Evolutionary conservation across 37 sponge, comb jelly and placozoan genomes (phyloP).

Genomic region (Sycon ciliatum): DNA sequence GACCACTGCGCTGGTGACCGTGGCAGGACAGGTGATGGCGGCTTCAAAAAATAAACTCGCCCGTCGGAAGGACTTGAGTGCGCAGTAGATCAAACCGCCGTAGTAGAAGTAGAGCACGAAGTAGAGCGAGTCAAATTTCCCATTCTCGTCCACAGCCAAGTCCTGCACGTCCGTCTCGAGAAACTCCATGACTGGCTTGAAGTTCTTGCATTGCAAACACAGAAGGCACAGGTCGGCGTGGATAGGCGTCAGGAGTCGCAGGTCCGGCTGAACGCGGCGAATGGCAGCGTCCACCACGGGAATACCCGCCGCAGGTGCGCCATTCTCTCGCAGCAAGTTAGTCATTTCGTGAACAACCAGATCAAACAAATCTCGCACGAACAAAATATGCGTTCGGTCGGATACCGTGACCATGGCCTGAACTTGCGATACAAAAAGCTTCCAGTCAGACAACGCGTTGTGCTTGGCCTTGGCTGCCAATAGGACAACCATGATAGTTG

Average conservation of each 20-base stretch:
- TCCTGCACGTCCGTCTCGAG: conserved; percentile 50
- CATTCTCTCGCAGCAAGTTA: no score
- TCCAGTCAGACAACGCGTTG: no score
- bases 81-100: conserved; percentile 85
- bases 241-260: conserved; percentile 55
- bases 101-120: conserved; percentile 82
- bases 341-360: not conserved
- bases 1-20: conserved; percentile 82
- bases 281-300: conserved; percentile 34
- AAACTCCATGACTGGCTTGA: conserved; percentile 68
- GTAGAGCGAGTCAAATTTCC: conserved; percentile 59
- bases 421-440: no score
- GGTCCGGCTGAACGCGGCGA: conserved; percentile 27
- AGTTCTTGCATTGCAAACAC: conserved; percentile 67
- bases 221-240: conserved; percentile 74
- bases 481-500: no score
- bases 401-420: no score
- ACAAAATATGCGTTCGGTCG: not conserved
- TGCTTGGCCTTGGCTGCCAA: no score
- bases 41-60: conserved; percentile 71
- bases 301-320: no score
- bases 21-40: conserved; percentile 67
- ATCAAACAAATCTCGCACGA: not conserved
- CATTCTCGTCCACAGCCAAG: no score
- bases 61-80: conserved; percentile 62